Evolutionary conservation across 2,797 vertebrate genomes (phyloP), one percentile per base, ranked within the genome.

Genomic region (Eulemur albifrons): DNA sequence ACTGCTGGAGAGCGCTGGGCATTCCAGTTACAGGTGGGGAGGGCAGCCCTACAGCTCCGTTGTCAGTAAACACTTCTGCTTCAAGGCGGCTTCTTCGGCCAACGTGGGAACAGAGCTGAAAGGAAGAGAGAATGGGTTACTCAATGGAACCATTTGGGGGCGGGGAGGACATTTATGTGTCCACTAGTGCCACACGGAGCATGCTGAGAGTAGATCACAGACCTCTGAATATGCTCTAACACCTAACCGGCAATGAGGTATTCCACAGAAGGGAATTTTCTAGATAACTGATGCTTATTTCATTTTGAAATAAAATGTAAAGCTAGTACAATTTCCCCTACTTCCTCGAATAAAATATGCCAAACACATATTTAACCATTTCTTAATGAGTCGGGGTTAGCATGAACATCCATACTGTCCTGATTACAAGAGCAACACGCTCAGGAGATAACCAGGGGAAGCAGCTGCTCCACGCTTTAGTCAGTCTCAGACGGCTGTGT

Each of bases 11-110:
- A 43, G 86, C 0, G 43, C 79, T 54, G 85, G 87, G 82, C 97
- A 65, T 40, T 32, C 48, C 90, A 88, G 95, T 90, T 96, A 76
- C 67, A 73, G 96, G 69, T 18, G 32, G 75, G 87, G 48, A 88
- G 61, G 72, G 15, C 67, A 48, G 14, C 86, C 95, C 98, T 98
- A 99, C 96, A 99, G 99, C 98, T 99, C 99, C 90, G 99, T 99
- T 95, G 99, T 99, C 98, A 99, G 99, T 98, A 99, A 99, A 98
- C 99, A 99, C 98, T 99, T 99, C 23, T 98, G 98, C 98, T 96
- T 98, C 93, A 98, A 94, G 97, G 98, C 43, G 97, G 98, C 97
- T 93, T 99, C 99, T 95, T 99, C 99, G 1, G 95, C 63, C 76
- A 91, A 40, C 20, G 87, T 5, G 40, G 96, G 92, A 82, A 94